These are phyloP conservation scores for Helogale parvula DNA, from an alignment of 2,113 vertebrate species.

Conservation along the genomic window DNA sequence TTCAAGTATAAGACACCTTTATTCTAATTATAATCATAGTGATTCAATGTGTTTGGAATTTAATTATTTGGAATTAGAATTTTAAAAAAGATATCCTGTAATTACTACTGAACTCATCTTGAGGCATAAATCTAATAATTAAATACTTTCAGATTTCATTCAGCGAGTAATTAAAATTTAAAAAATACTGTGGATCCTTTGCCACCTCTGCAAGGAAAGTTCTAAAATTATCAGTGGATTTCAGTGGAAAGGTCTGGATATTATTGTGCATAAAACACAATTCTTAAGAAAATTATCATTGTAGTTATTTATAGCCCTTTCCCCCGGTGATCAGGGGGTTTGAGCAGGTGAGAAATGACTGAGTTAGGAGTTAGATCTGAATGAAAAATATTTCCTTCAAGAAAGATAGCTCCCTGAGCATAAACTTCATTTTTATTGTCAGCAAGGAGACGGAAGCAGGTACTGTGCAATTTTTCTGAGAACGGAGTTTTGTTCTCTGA, in stretches of 20 bases:
- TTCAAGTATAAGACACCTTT: conserved; percentile 80
- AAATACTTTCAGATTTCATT: conserved; percentile 84
- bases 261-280: neutral
- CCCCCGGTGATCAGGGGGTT: neutral
- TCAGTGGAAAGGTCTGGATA: conserved; percentile 61
- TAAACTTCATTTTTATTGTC: conserved; percentile 23
- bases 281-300: conserved; percentile 57
- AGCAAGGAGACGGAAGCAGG: conserved; percentile 1
- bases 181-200: conserved; percentile 39
- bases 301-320: neutral
- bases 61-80: conserved; percentile 87
- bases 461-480: conserved; percentile 27
- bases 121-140: conserved; percentile 87
- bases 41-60: conserved; percentile 78
- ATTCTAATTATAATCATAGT: conserved; percentile 69
- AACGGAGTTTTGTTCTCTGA: conserved; percentile 60
- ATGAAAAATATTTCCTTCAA: conserved; percentile 33
- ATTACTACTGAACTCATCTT: conserved; percentile 85
- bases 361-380: neutral
- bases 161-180: conserved; percentile 81
- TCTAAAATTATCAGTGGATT: conserved; percentile 74
- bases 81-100: conserved; percentile 82
- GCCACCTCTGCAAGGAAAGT: conserved; percentile 28
- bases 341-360: conserved; percentile 23
- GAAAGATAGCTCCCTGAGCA: neutral